Evolutionary conservation across 2,113 vertebrate genomes (phyloP).

Genomic region (Siniperca knerii): DNA sequence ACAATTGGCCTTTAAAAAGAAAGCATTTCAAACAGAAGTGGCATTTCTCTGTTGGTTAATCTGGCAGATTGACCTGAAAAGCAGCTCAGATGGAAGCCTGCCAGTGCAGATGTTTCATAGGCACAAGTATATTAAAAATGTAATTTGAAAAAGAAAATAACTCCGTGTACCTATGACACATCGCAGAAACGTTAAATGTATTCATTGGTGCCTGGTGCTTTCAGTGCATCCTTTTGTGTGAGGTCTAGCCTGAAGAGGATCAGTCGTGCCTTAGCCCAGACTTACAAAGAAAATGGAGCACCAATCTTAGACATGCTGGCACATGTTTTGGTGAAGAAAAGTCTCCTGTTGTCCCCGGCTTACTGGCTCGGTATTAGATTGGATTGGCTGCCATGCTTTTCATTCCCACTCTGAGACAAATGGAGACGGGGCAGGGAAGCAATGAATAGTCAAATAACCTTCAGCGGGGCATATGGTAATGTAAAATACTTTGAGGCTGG

Average conservation of each 20-base stretch:
- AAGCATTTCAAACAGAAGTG: slow-evolving; percentile 19
- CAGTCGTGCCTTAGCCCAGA: slow-evolving; percentile 62
- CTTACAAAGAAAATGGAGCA: slow-evolving; percentile 65
- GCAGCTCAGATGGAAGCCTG: slow-evolving; percentile 12
- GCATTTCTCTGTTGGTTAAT: slow-evolving; percentile 39
- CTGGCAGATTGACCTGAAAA: slow-evolving; percentile 7
- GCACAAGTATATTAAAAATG: slow-evolving; percentile 26
- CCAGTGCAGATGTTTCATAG: not conserved
- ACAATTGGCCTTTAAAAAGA: slow-evolving; percentile 29
- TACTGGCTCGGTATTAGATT: slow-evolving; percentile 29
- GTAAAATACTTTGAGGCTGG: slow-evolving; percentile 36
- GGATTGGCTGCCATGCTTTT: slow-evolving; percentile 45
- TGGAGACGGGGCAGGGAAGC: slow-evolving; percentile 10
- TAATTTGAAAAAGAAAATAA: slow-evolving; percentile 38
- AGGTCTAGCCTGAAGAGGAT: slow-evolving; percentile 66
- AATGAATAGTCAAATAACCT: slow-evolving; percentile 59
- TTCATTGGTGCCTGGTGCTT: slow-evolving; percentile 44
- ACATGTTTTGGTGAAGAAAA: slow-evolving; percentile 57
- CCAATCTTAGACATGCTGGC: slow-evolving; percentile 52
- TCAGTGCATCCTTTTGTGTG: slow-evolving; percentile 64
- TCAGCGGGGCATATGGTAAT: slow-evolving; percentile 46
- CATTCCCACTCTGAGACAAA: slow-evolving; percentile 36
- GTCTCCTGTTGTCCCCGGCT: slow-evolving; percentile 37
- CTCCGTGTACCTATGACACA: slow-evolving; percentile 35
- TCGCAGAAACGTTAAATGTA: slow-evolving; percentile 34